phyloP scores from a whole-genome alignment of 2,797 vertebrate species.

The Halcyon badia region DNA sequence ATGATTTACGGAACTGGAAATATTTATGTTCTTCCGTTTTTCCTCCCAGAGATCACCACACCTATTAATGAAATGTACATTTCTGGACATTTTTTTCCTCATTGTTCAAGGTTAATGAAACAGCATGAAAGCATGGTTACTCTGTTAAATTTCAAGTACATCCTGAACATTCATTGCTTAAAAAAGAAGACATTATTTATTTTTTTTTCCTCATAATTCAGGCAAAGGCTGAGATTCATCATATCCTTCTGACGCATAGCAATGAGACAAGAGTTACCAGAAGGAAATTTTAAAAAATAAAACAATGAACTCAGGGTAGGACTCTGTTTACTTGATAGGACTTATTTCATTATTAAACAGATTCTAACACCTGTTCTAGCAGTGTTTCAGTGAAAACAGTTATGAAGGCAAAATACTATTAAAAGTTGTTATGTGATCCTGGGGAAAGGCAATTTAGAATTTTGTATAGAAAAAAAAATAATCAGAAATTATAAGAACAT shows the following conservation, averaged over 20 bases:
- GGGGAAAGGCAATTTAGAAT: background rate
- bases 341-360: background rate
- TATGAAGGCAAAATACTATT: background rate
- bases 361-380: background rate
- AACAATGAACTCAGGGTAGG: background rate
- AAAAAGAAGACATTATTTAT: background rate
- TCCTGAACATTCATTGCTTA: background rate
- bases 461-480: background rate
- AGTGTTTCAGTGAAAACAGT: background rate
- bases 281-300: background rate
- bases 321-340: background rate
- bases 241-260: background rate
- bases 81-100: background rate
- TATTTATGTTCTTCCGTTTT: conserved; percentile 3
- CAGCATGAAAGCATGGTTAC: background rate
- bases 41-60: background rate
- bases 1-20: conserved; percentile 23
- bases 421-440: background rate
- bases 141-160: background rate
- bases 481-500: background rate
- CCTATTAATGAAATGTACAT: background rate
- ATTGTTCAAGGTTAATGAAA: background rate
- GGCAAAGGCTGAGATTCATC: background rate
- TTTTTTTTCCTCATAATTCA: background rate
- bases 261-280: background rate